phyloP scores from a whole-genome alignment of 2,113 vertebrate species.

The Oreochromis tanganicae region DNA sequence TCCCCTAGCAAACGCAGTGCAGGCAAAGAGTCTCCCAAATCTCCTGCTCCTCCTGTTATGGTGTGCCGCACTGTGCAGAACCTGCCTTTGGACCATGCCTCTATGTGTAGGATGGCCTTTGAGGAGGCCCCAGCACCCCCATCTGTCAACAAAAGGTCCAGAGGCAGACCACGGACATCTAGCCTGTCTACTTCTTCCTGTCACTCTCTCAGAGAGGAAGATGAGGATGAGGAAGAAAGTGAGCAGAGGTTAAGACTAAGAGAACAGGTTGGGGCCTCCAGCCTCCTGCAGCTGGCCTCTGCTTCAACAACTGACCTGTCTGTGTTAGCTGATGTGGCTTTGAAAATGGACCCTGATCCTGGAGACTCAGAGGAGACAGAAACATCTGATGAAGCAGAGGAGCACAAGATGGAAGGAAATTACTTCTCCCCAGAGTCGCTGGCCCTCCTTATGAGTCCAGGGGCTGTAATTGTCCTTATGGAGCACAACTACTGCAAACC shows the following conservation, averaged over 20 bases:
- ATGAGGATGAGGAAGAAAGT: constrained; percentile 67
- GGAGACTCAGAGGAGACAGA: constrained; percentile 80
- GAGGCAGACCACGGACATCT: constrained; percentile 57
- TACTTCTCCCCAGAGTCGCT: constrained; percentile 42
- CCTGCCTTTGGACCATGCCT: constrained; percentile 85
- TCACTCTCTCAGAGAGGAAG: constrained; percentile 63
- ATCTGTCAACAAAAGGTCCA: constrained; percentile 51
- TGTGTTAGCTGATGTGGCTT: constrained; percentile 78
- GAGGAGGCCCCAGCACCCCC: constrained; percentile 57
- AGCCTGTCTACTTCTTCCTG: constrained; percentile 54
- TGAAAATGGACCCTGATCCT: constrained; percentile 78
- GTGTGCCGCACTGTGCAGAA: constrained; percentile 84
- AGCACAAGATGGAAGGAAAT: constrained; percentile 70
- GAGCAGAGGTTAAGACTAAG: constrained; percentile 61
- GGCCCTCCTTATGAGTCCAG: constrained; percentile 38
- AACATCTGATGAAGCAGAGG: constrained; percentile 79
- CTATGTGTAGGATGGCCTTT: constrained; percentile 78
- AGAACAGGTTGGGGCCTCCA: constrained; percentile 73
- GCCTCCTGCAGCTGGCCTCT: constrained; percentile 73
- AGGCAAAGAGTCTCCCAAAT: constrained; percentile 61
- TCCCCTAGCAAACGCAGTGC: constrained; percentile 53
- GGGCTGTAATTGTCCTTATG: constrained; percentile 70
- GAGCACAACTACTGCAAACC: constrained; percentile 87
- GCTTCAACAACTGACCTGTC: constrained; percentile 73
- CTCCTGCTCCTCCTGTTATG: constrained; percentile 44